phyloP scores from a whole-genome alignment of 2,888 invertebrate species.

The Amblyjoppa proteus region DNA sequence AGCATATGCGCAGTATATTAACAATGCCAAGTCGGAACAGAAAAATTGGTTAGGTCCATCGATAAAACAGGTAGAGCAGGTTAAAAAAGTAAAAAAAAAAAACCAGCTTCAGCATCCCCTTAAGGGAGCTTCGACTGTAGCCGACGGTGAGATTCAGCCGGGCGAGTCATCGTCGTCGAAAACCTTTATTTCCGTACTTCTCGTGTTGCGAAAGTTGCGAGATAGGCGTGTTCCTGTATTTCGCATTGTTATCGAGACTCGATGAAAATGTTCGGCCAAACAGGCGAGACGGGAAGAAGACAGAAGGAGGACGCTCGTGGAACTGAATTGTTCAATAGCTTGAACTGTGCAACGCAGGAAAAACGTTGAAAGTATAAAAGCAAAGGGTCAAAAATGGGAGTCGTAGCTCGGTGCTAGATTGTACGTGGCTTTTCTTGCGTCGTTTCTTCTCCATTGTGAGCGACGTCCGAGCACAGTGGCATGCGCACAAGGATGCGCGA shows the following conservation, averaged over 20 bases:
- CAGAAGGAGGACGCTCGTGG: background rate
- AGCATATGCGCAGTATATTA: too few species aligned
- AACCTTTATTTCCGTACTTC: constrained; percentile 17
- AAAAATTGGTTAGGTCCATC: too few species aligned
- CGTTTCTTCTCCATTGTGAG: constrained; percentile 40
- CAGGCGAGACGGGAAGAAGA: background rate
- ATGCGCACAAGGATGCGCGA: constrained; percentile 35
- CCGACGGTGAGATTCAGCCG: background rate
- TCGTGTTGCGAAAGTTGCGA: background rate
- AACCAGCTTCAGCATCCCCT: too few species aligned
- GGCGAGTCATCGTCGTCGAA: background rate
- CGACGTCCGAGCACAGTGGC: constrained; percentile 19
- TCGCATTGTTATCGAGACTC: constrained; percentile 26
- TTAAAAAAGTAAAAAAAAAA: too few species aligned
- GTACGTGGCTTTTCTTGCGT: background rate
- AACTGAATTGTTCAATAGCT: constrained; percentile 23
- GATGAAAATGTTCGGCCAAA: constrained; percentile 30
- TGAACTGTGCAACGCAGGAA: constrained; percentile 5
- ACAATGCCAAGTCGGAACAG: too few species aligned
- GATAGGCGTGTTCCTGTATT: constrained; percentile 35
- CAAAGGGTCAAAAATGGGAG: constrained; percentile 23
- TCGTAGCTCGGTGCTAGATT: constrained; percentile 7
- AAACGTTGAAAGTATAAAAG: constrained; percentile 39
- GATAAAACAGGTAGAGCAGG: too few species aligned
- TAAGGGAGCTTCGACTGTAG: background rate